These are phyloP conservation scores for Aeoliscus strigatus DNA, from an alignment of 2,797 vertebrate species.

Conservation along the genomic window DNA sequence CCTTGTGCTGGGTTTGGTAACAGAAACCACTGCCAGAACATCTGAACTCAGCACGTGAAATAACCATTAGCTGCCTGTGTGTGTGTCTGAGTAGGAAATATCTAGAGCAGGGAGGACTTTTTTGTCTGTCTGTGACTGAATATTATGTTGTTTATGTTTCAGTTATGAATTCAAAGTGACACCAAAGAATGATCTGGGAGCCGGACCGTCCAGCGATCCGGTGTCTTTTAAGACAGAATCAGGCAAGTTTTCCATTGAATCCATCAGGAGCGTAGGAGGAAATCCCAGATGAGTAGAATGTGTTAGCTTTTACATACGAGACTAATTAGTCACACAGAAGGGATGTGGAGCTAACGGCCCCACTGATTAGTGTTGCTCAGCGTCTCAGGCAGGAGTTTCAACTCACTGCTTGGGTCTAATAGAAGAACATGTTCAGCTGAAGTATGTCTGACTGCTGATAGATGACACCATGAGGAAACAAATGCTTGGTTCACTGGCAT, in stretches of 20 bases:
- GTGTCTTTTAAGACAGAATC: slow-evolving; percentile 95
- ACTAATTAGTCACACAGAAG: slow-evolving; percentile 9
- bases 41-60: slow-evolving; percentile 63
- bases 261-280: background rate
- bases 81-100: slow-evolving; percentile 29
- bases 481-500: slow-evolving; percentile 25
- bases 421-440: slow-evolving; percentile 29
- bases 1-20: slow-evolving; percentile 39
- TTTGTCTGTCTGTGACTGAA: background rate
- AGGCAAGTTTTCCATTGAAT: slow-evolving; percentile 70
- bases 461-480: slow-evolving; percentile 7
- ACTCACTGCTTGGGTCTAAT: slow-evolving; percentile 22
- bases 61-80: slow-evolving; percentile 53
- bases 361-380: slow-evolving; percentile 16
- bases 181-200: slow-evolving; percentile 87
- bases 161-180: slow-evolving; percentile 95
- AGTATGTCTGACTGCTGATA: no score
- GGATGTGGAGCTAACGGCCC: slow-evolving; percentile 15
- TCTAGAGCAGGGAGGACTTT: slow-evolving; percentile 14
- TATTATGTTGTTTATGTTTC: slow-evolving; percentile 34
- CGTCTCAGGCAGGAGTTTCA: slow-evolving; percentile 33
- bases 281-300: slow-evolving; percentile 1
- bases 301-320: slow-evolving; percentile 10
- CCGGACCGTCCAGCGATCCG: slow-evolving; percentile 83
- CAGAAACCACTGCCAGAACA: slow-evolving; percentile 45